Conservation (phyloP, 37 sponge, comb jelly and placozoan genomes). For the Ephydatia muelleri region DNA sequence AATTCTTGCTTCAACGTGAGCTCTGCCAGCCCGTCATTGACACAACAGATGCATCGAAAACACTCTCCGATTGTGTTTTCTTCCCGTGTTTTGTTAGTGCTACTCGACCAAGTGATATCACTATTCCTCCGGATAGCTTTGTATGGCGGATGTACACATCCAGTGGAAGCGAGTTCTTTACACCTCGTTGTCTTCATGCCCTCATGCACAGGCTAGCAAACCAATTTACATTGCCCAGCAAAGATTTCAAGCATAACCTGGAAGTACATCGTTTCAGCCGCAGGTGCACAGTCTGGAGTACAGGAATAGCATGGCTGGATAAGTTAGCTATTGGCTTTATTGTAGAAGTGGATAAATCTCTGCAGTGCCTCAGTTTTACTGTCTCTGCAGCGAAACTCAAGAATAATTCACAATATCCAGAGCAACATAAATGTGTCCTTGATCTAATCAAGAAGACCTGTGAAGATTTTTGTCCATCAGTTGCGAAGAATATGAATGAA, state of each 20-base stretch:
- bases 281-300: constrained; percentile 26
- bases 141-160: neutral
- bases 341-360: constrained; percentile 17
- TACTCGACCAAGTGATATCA: neutral
- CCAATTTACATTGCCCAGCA: neutral
- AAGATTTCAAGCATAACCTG: neutral
- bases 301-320: constrained; percentile 24
- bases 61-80: constrained; percentile 6
- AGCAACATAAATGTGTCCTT: neutral
- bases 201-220: constrained; percentile 22
- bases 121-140: neutral
- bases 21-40: constrained; percentile 19
- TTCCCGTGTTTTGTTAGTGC: constrained; percentile 20
- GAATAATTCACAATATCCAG: neutral
- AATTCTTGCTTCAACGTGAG: constrained; percentile 16
- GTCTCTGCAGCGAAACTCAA: neutral
- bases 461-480: neutral
- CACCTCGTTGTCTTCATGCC: constrained; percentile 32
- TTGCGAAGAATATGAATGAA: neutral
- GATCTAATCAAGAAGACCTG: neutral
- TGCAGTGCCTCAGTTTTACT: neutral
- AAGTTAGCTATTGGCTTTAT: neutral
- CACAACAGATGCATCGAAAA: neutral
- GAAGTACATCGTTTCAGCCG: neutral
- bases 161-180: neutral